Evolutionary conservation across 2,113 vertebrate genomes (phyloP).

Genomic region (Spea multiplicata): DNA sequence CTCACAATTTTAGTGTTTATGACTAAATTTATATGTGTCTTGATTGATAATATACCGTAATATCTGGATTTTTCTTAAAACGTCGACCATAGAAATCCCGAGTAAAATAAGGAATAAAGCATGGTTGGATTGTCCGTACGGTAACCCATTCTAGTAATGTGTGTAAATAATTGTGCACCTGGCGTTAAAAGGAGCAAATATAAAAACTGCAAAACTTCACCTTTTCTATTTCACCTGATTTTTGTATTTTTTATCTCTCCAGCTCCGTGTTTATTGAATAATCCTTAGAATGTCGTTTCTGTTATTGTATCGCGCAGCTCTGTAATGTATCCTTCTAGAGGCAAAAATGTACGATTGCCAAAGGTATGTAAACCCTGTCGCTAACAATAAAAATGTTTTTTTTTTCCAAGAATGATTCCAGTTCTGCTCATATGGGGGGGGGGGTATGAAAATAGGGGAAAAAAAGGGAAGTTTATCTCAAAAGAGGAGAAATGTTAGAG

Average conservation of each 20-base stretch:
- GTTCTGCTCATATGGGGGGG: background rate
- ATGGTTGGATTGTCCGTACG: no score
- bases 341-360: background rate
- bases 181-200: background rate
- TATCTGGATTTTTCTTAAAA: no score
- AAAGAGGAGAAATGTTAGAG: no score
- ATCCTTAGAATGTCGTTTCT: background rate
- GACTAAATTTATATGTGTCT: no score
- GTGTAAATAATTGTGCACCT: background rate
- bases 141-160: background rate
- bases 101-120: no score
- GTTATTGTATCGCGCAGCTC: background rate
- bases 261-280: background rate
- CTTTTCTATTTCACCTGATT: background rate
- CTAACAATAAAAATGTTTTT: constrained; percentile 1
- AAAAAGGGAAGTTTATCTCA: no score
- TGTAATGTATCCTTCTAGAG: background rate
- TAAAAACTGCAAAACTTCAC: background rate
- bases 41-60: no score
- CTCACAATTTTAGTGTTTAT: no score
- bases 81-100: no score
- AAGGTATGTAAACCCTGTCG: background rate
- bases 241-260: constrained; percentile 4
- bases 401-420: background rate
- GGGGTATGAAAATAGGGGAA: no score